Conservation (phyloP, 2,797 vertebrate species). For the Passerculus sandwichensis region DNA sequence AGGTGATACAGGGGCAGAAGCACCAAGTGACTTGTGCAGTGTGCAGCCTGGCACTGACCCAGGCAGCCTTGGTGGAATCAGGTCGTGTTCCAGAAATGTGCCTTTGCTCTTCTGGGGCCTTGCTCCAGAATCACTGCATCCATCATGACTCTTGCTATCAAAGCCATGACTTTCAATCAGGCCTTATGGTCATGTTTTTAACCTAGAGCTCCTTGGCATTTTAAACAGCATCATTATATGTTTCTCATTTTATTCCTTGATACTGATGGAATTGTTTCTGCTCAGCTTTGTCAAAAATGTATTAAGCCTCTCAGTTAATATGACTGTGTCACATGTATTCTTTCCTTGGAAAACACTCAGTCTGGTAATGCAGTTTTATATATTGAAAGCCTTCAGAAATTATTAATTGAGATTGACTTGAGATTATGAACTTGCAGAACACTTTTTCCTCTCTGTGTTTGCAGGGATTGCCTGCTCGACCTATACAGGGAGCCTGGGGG, state of each 20-base stretch:
- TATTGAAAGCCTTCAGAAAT: background rate
- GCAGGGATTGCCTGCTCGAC: background rate
- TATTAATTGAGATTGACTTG: background rate
- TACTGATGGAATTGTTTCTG: background rate
- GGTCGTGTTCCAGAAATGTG: background rate
- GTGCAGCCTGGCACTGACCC: background rate
- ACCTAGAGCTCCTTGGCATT: background rate
- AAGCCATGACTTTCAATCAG: background rate
- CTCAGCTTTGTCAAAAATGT: background rate
- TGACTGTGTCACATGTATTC: background rate
- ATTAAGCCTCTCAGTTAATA: background rate
- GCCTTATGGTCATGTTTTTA: background rate
- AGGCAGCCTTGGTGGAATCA: background rate
- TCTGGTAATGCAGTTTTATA: background rate
- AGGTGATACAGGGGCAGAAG: background rate
- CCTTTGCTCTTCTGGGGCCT: background rate
- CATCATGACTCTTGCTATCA: background rate
- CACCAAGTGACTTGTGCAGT: background rate
- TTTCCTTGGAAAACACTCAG: background rate
- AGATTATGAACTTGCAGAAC: background rate
- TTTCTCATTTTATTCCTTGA: background rate
- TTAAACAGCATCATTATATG: background rate
- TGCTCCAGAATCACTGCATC: background rate
- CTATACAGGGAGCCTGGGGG: background rate
- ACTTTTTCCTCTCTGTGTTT: rapidly evolving